These are phyloP conservation scores for Drosophila trapezifrons DNA, from an alignment of 1,140 invertebrate genomes.

Conservation along the genomic window DNA sequence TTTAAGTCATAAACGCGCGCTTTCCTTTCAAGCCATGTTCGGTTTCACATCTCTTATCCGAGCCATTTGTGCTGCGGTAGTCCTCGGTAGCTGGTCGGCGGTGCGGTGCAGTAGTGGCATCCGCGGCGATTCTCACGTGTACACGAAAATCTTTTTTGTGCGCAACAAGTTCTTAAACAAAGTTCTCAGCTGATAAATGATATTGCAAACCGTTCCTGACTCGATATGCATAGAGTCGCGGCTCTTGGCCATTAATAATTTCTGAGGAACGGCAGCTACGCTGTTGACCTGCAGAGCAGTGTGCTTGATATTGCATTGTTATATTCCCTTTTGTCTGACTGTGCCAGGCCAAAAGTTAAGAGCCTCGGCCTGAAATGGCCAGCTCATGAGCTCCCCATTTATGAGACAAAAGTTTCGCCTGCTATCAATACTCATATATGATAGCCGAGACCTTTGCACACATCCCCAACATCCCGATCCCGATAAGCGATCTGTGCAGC, in stretches of 20 bases:
- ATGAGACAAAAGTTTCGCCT: conserved; percentile 1
- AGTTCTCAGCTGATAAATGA: conserved; percentile 80
- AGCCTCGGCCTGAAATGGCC: not conserved
- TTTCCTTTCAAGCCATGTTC: conserved; percentile 72
- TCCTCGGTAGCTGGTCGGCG: conserved; percentile 54
- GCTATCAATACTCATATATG: conserved; percentile 20
- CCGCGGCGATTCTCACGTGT: conserved; percentile 60
- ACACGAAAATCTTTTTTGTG: conserved; percentile 83
- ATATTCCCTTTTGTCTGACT: conserved; percentile 17
- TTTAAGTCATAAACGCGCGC: conserved; percentile 47
- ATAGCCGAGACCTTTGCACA: conserved; percentile 6
- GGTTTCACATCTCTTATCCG: conserved; percentile 66
- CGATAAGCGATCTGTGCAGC: conserved; percentile 53
- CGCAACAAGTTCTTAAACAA: conserved; percentile 77
- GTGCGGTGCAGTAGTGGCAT: conserved; percentile 20
- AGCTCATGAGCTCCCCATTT: conserved; percentile 6
- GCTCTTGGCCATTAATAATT: conserved; percentile 72
- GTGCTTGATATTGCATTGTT: conserved; percentile 14
- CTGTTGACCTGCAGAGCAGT: conserved; percentile 3
- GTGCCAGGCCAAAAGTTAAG: not conserved
- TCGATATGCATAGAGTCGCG: conserved; percentile 69
- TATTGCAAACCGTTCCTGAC: conserved; percentile 65
- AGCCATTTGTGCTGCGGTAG: conserved; percentile 36
- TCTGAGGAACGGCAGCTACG: conserved; percentile 9
- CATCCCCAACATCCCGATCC: not conserved